These are phyloP conservation scores for Smittia sp. DNA, from an alignment of 2,888 invertebrate genomes.

Conservation along the genomic window DNA sequence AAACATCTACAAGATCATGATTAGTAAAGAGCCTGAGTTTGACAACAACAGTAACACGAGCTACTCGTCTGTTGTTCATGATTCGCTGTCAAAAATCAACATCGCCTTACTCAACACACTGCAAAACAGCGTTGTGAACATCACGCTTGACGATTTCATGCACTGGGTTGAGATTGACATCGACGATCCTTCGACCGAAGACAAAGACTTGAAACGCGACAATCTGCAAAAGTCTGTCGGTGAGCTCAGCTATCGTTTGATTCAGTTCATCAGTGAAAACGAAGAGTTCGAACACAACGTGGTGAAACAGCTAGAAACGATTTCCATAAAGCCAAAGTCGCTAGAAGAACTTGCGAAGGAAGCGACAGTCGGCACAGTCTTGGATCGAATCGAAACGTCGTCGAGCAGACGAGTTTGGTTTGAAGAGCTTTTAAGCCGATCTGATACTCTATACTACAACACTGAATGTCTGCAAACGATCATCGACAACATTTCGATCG, in stretches of 20 bases:
- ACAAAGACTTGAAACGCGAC: constrained; percentile 33
- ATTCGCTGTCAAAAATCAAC: constrained; percentile 47
- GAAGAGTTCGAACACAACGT: constrained; percentile 47
- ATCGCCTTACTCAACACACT: constrained; percentile 46
- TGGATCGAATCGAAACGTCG: constrained; percentile 46
- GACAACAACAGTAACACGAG: constrained; percentile 38
- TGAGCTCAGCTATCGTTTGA: constrained; percentile 45
- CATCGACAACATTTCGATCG: constrained; percentile 43
- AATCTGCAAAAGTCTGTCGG: constrained; percentile 48
- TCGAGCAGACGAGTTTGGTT: constrained; percentile 43
- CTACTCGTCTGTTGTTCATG: constrained; percentile 43
- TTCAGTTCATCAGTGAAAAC: constrained; percentile 46
- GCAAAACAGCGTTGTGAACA: constrained; percentile 47
- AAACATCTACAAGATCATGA: constrained; percentile 45
- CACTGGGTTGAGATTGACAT: constrained; percentile 49
- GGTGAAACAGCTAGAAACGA: constrained; percentile 45
- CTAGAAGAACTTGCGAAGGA: constrained; percentile 46
- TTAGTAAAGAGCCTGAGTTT: constrained; percentile 42
- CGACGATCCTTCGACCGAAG: constrained; percentile 40
- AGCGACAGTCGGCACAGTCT: constrained; percentile 47
- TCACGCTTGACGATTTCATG: constrained; percentile 48
- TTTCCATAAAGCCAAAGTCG: constrained; percentile 47
- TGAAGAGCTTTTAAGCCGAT: constrained; percentile 47
- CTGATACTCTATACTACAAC: constrained; percentile 45
- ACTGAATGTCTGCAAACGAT: constrained; percentile 48